These are phyloP conservation scores for Lepidostoma basale DNA, from an alignment of 1,140 invertebrate genomes.

Conservation along the genomic window DNA sequence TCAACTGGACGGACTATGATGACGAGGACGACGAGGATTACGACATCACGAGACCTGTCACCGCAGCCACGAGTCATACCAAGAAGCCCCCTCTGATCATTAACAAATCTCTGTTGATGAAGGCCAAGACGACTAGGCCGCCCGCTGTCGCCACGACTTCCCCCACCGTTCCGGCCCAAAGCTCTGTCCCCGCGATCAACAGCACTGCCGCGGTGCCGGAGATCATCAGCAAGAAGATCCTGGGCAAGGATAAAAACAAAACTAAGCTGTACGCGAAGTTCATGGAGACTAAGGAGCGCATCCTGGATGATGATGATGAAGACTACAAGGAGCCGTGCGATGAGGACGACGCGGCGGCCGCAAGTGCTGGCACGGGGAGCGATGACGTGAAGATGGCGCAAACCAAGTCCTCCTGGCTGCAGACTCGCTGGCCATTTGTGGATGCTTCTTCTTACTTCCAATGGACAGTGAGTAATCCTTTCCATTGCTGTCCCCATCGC, in stretches of 20 bases:
- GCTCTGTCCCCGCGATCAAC: background rate
- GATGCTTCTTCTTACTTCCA: slow-evolving; percentile 69
- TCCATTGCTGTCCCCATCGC: no score
- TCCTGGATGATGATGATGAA: slow-evolving; percentile 55
- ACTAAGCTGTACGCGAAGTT: slow-evolving; percentile 38
- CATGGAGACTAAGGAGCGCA: slow-evolving; percentile 50
- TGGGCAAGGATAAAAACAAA: slow-evolving; percentile 32
- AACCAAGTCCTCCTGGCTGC: slow-evolving; percentile 49
- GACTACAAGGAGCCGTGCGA: slow-evolving; percentile 58
- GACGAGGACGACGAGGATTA: slow-evolving; percentile 42
- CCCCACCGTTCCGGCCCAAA: background rate
- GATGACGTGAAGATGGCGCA: slow-evolving; percentile 55
- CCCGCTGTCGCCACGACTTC: background rate
- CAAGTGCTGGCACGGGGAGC: slow-evolving; percentile 45
- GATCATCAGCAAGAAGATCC: background rate
- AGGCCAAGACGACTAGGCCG: slow-evolving; percentile 2
- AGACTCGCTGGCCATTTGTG: slow-evolving; percentile 63
- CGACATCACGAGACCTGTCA: slow-evolving; percentile 29
- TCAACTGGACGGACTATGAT: slow-evolving; percentile 37
- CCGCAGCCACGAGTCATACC: background rate
- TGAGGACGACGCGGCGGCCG: slow-evolving; percentile 56
- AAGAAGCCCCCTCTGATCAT: slow-evolving; percentile 27
- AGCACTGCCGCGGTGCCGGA: background rate
- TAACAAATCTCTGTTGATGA: slow-evolving; percentile 6
- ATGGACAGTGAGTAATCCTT: slow-evolving; percentile 67